phyloP scores from a whole-genome alignment of 2,113 vertebrate genomes.

The Probosciger aterrimus region DNA sequence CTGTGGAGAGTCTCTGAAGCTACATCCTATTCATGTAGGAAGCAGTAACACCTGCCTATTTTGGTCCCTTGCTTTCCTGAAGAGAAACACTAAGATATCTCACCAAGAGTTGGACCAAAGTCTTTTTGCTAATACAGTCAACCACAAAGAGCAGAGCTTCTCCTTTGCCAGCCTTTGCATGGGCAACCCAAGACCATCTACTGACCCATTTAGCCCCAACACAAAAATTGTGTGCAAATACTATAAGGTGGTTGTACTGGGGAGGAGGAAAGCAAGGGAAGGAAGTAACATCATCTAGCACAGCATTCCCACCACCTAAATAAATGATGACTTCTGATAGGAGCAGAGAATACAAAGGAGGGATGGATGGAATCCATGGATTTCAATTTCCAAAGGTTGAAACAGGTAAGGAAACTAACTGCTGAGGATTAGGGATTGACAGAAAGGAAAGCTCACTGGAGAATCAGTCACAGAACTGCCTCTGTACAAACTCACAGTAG shows the following conservation, averaged over 20 bases:
- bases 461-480: background rate
- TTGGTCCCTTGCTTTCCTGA: background rate
- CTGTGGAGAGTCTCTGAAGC: background rate
- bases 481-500: background rate
- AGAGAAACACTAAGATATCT: background rate
- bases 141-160: background rate
- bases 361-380: accelerated
- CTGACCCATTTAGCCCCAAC: background rate
- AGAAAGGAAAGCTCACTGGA: background rate
- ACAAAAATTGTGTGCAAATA: background rate
- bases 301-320: background rate
- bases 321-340: accelerated
- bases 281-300: background rate
- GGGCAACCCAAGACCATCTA: background rate
- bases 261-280: background rate
- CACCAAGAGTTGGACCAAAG: background rate
- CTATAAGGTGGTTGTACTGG: background rate
- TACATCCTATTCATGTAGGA: background rate
- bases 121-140: background rate
- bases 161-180: background rate
- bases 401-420: background rate
- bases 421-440: background rate
- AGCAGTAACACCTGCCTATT: background rate
- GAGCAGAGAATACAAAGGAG: background rate
- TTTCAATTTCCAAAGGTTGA: background rate